Evolutionary conservation across 92 coral and sea anemone genomes (phyloP).

Genomic region (Zoanthus sociatus): DNA sequence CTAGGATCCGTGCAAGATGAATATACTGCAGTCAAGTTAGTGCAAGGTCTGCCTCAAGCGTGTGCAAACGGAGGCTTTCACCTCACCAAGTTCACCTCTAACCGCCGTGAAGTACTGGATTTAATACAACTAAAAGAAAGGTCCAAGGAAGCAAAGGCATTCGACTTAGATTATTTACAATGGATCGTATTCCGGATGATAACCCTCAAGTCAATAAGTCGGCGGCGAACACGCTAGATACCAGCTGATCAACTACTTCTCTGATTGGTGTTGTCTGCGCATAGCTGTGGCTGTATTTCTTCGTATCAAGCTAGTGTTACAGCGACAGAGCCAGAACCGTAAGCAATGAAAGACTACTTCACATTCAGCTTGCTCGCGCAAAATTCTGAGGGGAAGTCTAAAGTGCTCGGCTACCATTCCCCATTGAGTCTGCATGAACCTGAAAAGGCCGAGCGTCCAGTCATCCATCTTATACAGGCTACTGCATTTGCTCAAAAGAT

Average conservation of each 20-base stretch:
- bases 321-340: background rate
- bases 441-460: slow-evolving; percentile 60
- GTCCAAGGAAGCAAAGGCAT: too few relatives aligned
- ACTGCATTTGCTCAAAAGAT: slow-evolving; percentile 63
- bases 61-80: too few relatives aligned
- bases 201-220: slow-evolving; percentile 63
- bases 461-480: slow-evolving; percentile 62
- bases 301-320: slow-evolving; percentile 47
- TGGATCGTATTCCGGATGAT: slow-evolving; percentile 58
- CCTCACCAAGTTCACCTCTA: background rate
- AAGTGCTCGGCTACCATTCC: background rate
- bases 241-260: slow-evolving; percentile 57
- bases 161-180: slow-evolving; percentile 2
- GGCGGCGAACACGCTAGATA: slow-evolving; percentile 18
- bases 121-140: background rate
- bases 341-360: too few relatives aligned
- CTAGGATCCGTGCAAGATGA: too few relatives aligned
- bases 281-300: slow-evolving; percentile 68
- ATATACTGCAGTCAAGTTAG: too few relatives aligned
- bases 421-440: slow-evolving; percentile 61
- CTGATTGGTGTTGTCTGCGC: slow-evolving; percentile 72
- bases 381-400: background rate
- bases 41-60: too few relatives aligned
- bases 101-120: background rate
- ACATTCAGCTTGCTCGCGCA: too few relatives aligned